Percentiles rank a stretch among this genome's conserved stretches.
These are phyloP conservation scores for Hedya salicella DNA, from an alignment of 2,888 invertebrate species.

Conservation along the genomic window DNA sequence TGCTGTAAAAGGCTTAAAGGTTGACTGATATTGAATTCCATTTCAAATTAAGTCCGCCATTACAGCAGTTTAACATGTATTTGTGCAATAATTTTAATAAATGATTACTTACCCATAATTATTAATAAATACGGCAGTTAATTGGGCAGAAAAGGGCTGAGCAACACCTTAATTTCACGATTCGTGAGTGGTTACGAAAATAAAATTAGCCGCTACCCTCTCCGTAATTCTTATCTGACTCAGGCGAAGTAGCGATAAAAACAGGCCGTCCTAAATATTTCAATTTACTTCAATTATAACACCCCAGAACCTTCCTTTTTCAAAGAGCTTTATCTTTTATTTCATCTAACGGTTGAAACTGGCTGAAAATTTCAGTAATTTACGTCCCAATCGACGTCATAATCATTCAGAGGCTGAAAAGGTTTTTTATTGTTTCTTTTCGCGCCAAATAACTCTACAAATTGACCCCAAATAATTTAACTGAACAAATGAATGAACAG, in stretches of 20 bases:
- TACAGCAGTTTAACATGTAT: too few species aligned
- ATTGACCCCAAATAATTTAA: slow-evolving; percentile 52
- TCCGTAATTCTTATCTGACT: slow-evolving; percentile 5
- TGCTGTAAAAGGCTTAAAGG: too few species aligned
- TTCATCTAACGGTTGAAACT: slow-evolving; percentile 22
- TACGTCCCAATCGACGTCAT: slow-evolving; percentile 38
- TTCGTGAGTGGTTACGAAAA: not conserved
- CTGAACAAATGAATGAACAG: slow-evolving; percentile 47
- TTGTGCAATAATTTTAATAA: too few species aligned
- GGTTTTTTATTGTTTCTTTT: slow-evolving; percentile 48
- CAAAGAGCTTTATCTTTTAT: slow-evolving; percentile 32
- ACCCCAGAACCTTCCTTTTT: slow-evolving; percentile 28
- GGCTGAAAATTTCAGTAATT: slow-evolving; percentile 38
- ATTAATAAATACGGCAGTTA: not conserved
- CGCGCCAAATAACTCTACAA: slow-evolving; percentile 50
- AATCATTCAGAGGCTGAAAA: slow-evolving; percentile 44
- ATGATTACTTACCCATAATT: not conserved
- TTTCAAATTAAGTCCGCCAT: too few species aligned
- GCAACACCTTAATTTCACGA: not conserved
- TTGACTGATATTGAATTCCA: too few species aligned
- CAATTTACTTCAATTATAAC: slow-evolving; percentile 31
- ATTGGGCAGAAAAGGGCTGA: not conserved
- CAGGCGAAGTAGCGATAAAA: slow-evolving; percentile 21
- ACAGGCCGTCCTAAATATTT: slow-evolving; percentile 19
- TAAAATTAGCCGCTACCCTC: slow-evolving; percentile 2